Percentiles rank a stretch among this genome's conserved stretches.
Evolutionary conservation across 2,888 invertebrate species (phyloP).

Genomic region (Leptarthrus brevirostris): DNA sequence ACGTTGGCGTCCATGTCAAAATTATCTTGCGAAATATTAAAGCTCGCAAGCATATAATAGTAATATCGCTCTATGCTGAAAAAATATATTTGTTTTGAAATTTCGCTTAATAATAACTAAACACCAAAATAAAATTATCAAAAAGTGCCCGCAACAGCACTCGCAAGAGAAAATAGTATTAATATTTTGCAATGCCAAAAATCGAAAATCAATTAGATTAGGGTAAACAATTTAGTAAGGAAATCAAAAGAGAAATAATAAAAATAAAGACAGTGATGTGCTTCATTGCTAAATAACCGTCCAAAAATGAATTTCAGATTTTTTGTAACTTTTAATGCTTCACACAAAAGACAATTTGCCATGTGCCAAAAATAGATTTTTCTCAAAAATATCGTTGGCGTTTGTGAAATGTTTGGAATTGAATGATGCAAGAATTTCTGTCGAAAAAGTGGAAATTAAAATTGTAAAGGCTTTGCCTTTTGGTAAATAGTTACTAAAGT

Average conservation of each 20-base stretch:
- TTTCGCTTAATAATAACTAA: too few species aligned
- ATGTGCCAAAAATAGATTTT: constrained; percentile 14
- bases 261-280: not conserved
- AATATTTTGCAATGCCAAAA: not conserved
- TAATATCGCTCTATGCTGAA: too few species aligned
- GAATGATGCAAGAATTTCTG: not conserved
- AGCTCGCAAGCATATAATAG: too few species aligned
- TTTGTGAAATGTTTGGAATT: not conserved
- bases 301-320: not conserved
- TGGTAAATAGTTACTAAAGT: constrained; percentile 24
- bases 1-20: too few species aligned
- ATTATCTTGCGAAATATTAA: too few species aligned
- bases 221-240: not conserved
- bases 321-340: not conserved
- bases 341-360: not conserved
- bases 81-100: too few species aligned
- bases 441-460: not conserved
- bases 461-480: not conserved
- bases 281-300: constrained; percentile 7
- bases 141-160: too few species aligned
- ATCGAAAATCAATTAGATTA: not conserved
- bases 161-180: too few species aligned
- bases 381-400: not conserved
- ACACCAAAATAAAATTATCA: too few species aligned
- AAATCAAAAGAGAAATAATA: not conserved